phyloP scores from a whole-genome alignment of 2,797 vertebrate species.

The Melanotaenia maccullochi region DNA sequence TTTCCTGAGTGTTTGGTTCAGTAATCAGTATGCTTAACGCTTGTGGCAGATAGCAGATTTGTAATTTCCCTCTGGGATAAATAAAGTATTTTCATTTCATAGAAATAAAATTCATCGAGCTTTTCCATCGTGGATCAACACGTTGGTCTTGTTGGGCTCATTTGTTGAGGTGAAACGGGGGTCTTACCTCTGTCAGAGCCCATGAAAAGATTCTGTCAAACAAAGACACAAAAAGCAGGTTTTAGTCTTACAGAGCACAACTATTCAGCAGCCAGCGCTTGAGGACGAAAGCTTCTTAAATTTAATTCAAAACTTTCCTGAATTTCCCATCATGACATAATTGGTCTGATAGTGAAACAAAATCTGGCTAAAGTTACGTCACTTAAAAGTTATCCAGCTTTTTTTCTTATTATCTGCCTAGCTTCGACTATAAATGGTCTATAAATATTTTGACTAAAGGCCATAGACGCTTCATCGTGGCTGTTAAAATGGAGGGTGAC shows the following conservation, averaged over 20 bases:
- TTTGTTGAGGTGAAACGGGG: conserved; percentile 1
- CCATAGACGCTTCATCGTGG: too few relatives aligned
- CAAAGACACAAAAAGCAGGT: conserved; percentile 7
- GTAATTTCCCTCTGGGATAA: too few relatives aligned
- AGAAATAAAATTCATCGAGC: neutral
- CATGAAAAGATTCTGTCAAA: conserved; percentile 92
- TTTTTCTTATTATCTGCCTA: too few relatives aligned
- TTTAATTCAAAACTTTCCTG: neutral
- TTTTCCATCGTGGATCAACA: neutral
- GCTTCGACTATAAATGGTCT: too few relatives aligned
- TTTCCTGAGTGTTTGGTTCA: neutral
- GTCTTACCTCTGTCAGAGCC: conserved; percentile 92
- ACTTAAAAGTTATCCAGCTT: too few relatives aligned
- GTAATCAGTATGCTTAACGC: too few relatives aligned
- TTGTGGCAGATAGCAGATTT: neutral
- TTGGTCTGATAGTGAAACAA: too few relatives aligned
- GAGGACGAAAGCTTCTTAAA: neutral
- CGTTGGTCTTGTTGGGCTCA: neutral
- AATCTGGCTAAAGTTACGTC: too few relatives aligned
- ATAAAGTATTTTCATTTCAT: too few relatives aligned
- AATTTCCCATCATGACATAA: neutral
- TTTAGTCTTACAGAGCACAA: neutral
- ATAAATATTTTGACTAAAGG: too few relatives aligned
- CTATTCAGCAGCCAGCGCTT: neutral
- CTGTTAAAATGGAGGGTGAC: conserved; percentile 51